These are phyloP conservation scores for Drosophila miranda DNA, from an alignment of 1,140 invertebrate species.

Conservation along the genomic window DNA sequence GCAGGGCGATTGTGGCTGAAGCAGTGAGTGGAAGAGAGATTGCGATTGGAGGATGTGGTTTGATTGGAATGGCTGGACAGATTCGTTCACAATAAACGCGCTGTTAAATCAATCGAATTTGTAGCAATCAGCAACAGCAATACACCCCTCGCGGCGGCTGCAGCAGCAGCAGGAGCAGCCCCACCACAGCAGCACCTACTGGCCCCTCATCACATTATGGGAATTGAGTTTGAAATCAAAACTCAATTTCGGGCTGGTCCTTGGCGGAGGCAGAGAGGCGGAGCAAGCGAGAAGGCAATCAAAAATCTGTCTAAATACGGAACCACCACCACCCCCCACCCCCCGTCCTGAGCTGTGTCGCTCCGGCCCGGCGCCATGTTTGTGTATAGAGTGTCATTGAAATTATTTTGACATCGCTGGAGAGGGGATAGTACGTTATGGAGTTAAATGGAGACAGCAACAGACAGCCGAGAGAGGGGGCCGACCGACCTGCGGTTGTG, in stretches of 20 bases:
- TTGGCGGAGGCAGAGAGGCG: not conserved
- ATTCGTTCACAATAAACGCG: conserved; percentile 43
- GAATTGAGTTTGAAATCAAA: conserved; percentile 77
- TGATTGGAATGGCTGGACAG: conserved; percentile 1
- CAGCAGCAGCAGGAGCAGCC: too few relatives aligned
- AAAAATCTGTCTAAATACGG: conserved; percentile 73
- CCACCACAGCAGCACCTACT: too few relatives aligned
- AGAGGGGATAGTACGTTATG: conserved; percentile 17
- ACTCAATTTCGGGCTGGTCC: conserved; percentile 59
- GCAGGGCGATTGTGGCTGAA: too few relatives aligned
- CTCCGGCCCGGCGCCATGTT: conserved; percentile 22
- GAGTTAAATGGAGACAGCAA: conserved; percentile 28
- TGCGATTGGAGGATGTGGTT: conserved; percentile 5
- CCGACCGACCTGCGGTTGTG: conserved; percentile 57
- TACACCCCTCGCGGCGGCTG: too few relatives aligned
- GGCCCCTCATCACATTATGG: conserved; percentile 44
- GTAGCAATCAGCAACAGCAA: conserved; percentile 60
- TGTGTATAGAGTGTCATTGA: conserved; percentile 55
- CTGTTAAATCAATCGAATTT: conserved; percentile 76
- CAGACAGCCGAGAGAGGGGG: not conserved
- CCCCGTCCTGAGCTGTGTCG: not conserved
- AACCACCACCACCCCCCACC: not conserved
- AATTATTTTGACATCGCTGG: conserved; percentile 74
- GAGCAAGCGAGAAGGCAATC: conserved; percentile 41
- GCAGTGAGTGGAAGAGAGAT: not conserved